Evolutionary conservation across 2,888 invertebrate genomes (phyloP), one percentile per base, ranked within the genome.

Genomic region (Pinctada fucata): DNA sequence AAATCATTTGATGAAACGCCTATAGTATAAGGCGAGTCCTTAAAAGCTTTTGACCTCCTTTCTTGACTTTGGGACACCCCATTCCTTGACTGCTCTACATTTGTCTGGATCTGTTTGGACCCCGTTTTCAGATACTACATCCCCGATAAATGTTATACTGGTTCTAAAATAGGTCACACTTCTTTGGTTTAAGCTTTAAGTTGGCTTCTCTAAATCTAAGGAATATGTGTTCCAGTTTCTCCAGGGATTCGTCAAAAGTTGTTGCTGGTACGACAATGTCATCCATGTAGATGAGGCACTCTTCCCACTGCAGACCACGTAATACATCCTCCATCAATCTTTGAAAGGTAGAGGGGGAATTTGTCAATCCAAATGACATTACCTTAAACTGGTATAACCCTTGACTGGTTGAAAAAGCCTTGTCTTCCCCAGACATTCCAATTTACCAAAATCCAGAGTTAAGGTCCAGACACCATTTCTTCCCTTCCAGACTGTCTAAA

Each of bases 351-450:
- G n/a, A n/a, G n/a, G n/a, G n/a, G n/a, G n/a, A n/a, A n/a, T n/a
- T n/a, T n/a, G n/a, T n/a, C n/a, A n/a, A n/a, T n/a, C n/a, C n/a
- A n/a, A n/a, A n/a, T n/a, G n/a, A 86, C 82, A 89, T 84, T 2
- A 83, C 80, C 6, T 76, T 82, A 65, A 86, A 91, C 75, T 90
- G 81, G 66, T 81, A 89, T 8, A 86, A 68, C 2, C 86, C 86
- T 6, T 75, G 49, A 47, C 51, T 66, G 2, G 82, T 84, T 5
- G 76, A 74, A 70, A 89, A n/a, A n/a, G n/a, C n/a, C n/a, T n/a
- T n/a, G n/a, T n/a, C n/a, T n/a, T n/a, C n/a, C n/a, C n/a, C n/a
- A n/a, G n/a, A n/a, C n/a, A n/a, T n/a, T n/a, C n/a, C n/a, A n/a
- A n/a, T n/a, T n/a, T n/a, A n/a, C n/a, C n/a, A n/a, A n/a, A n/a